These are phyloP conservation scores for Scrobipalpa atriplicella DNA, from an alignment of 2,888 invertebrate species.

Conservation along the genomic window DNA sequence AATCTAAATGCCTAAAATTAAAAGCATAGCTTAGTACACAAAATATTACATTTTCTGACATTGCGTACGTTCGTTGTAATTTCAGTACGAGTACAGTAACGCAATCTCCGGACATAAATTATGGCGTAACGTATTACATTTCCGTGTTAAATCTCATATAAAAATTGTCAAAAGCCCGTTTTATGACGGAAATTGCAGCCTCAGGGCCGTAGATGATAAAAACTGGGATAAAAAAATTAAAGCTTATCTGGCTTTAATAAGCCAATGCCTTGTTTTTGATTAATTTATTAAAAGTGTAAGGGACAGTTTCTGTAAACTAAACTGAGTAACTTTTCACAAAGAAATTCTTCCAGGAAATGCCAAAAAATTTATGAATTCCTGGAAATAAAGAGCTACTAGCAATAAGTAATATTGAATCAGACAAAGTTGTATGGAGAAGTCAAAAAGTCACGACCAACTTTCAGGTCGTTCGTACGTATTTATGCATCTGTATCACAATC, in stretches of 20 bases:
- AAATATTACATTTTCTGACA: background rate
- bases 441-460: too few species aligned
- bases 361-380: too few species aligned
- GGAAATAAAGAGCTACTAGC: too few species aligned
- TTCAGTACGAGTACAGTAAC: background rate
- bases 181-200: background rate
- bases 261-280: background rate
- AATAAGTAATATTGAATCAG: too few species aligned
- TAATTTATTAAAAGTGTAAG: background rate
- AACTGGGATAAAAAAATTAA: slow-evolving; percentile 8
- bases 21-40: too few species aligned
- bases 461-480: too few species aligned
- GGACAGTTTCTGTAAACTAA: too few species aligned
- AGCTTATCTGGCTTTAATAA: background rate
- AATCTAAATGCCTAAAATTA: too few species aligned
- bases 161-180: slow-evolving; percentile 5
- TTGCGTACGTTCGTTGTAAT: background rate
- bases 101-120: slow-evolving; percentile 4
- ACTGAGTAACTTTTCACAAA: too few species aligned
- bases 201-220: background rate
- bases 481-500: background rate
- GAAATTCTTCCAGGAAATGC: too few species aligned
- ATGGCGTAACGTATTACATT: slow-evolving; percentile 4
- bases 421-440: too few species aligned
- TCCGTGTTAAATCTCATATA: slow-evolving; percentile 4